Conservation (phyloP, 2,113 vertebrate genomes). For the Dicaeum eximium region DNA sequence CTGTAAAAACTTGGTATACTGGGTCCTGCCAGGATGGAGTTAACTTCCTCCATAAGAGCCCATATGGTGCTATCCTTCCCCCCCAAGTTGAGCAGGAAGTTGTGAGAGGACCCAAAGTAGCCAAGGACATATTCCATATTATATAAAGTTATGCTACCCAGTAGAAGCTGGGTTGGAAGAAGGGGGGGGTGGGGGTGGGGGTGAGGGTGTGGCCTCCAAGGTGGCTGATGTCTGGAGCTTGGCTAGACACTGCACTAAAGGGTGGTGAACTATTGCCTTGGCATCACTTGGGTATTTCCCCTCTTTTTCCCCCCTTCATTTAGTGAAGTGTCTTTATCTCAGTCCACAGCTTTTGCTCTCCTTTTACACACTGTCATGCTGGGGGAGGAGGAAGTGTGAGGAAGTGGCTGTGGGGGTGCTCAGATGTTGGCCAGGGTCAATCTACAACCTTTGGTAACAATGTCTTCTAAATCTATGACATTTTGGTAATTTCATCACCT, state of each 20-base stretch:
- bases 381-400: background rate
- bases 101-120: background rate
- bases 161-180: background rate
- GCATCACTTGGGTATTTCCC: background rate
- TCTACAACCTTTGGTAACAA: background rate
- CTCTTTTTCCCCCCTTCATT: background rate
- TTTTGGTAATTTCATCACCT: background rate
- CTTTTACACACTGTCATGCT: background rate
- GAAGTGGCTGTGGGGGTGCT: background rate
- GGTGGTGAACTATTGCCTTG: background rate
- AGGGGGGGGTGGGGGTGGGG: fast-evolving
- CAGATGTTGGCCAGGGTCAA: background rate
- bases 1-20: background rate
- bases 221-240: background rate
- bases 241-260: background rate
- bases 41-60: background rate
- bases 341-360: background rate
- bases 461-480: background rate
- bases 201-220: background rate
- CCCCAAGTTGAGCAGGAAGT: background rate
- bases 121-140: background rate
- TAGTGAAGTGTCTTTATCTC: background rate
- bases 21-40: background rate
- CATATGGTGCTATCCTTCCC: background rate
- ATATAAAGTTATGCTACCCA: background rate